Conservation (phyloP, 2,113 vertebrate species). For the Corythornis madagascariensis region DNA sequence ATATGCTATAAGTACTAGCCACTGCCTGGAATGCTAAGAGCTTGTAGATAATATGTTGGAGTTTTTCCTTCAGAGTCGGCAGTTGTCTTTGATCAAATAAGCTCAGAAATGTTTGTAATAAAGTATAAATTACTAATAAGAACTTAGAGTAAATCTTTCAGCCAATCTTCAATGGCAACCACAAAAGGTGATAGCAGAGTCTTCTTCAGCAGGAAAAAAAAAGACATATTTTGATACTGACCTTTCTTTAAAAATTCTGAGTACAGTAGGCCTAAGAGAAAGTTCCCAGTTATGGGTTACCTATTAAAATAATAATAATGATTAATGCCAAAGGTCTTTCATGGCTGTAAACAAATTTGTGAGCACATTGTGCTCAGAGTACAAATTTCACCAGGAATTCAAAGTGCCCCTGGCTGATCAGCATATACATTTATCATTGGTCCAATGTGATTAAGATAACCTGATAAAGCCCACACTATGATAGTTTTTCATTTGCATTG, state of each 20-base stretch:
- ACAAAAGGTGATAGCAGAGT: background rate
- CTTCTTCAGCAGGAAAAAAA: background rate
- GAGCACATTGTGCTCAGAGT: background rate
- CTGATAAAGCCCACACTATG: slow-evolving; percentile 85
- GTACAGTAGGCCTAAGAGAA: slow-evolving; percentile 50
- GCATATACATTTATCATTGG: slow-evolving; percentile 75
- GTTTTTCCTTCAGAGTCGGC: background rate
- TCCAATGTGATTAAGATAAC: slow-evolving; percentile 82
- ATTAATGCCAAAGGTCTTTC: slow-evolving; percentile 59
- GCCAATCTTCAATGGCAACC: background rate
- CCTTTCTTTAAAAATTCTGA: slow-evolving; percentile 50
- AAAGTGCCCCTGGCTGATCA: slow-evolving; percentile 65
- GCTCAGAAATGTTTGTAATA: background rate
- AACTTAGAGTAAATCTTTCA: background rate
- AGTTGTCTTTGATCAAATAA: background rate
- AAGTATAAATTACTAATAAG: background rate
- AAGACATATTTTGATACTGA: slow-evolving; percentile 18
- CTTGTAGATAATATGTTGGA: background rate
- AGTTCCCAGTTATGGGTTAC: slow-evolving; percentile 54
- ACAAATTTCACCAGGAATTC: slow-evolving; percentile 45
- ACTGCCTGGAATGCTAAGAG: background rate
- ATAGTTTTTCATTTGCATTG: slow-evolving; percentile 83
- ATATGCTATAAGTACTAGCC: background rate
- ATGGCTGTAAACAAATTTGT: slow-evolving; percentile 71
- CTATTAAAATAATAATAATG: slow-evolving; percentile 67